Evolutionary conservation across 2,113 vertebrate genomes (phyloP), one percentile per base, ranked within the genome.

Genomic region (Pachyramphus minor): DNA sequence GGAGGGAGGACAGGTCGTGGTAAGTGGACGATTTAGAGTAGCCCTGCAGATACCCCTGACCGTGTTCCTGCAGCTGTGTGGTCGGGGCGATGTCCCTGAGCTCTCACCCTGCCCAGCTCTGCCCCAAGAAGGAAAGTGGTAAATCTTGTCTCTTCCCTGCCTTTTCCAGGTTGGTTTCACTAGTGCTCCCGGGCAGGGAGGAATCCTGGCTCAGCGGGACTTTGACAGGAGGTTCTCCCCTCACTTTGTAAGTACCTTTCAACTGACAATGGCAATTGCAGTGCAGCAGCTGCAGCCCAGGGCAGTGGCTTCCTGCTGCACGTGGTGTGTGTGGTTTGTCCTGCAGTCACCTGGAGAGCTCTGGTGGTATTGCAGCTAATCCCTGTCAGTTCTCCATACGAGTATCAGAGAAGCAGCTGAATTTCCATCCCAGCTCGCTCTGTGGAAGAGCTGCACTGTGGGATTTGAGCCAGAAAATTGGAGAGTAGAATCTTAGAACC

Each of bases 211-310:
- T 33, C 99, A 99, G 98, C 94, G 99, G 1, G 99, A 99, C 94
- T 99, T 99, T 9, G 99, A 99, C 94, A 95, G 99, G 25, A 98
- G 99, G 62, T 99, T 99, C 97, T 99, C 99, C 7, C 99, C 99
- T 4, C 99, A 99, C 79, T 99, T 99, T 41, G 99, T 99, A 96
- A 99, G 99, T 98, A 7, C 47, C 41, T 52, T 37, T 6, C 5
- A 5, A 1, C 0, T 13, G 73, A 28, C 12, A 8, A 17, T 4
- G 19, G 80, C 11, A n/a, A 41, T n/a, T 3, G n/a, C 7, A 1
- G 13, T 3, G 6, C 4, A 7, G 56, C 31, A n/a, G 11, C 52
- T 2, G n/a, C 52, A 9, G 5, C 53, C 11, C 58, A 6, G 28
- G 10, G 4, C 9, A 0, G 49, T 4, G 17, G 33, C 23, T 47